phyloP scores from a whole-genome alignment of 2,797 vertebrate genomes.

The Atherinosoma microstoma region DNA sequence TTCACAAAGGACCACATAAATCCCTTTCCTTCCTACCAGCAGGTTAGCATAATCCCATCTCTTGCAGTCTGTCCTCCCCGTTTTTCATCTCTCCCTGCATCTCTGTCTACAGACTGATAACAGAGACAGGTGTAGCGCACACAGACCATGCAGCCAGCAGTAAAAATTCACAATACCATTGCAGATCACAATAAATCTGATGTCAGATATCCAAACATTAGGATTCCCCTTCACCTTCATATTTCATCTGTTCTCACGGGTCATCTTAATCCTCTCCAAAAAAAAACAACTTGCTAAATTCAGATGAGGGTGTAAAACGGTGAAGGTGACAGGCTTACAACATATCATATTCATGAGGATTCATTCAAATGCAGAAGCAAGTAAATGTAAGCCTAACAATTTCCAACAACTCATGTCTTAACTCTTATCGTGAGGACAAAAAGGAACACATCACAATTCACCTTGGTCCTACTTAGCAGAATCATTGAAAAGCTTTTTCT shows the following conservation, averaged over 20 bases:
- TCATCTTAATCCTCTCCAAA: conserved; percentile 17
- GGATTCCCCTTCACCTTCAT: conserved; percentile 13
- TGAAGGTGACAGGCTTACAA: conserved; percentile 17
- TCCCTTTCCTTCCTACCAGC: conserved; percentile 34
- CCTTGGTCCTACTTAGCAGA: conserved; percentile 35
- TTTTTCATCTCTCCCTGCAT: conserved; percentile 37
- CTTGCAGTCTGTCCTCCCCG: conserved; percentile 20
- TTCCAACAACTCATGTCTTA: conserved; percentile 16
- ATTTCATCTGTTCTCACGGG: conserved; percentile 3
- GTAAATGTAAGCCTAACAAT: conserved; percentile 30
- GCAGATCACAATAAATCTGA: conserved; percentile 26
- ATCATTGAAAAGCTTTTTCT: not conserved
- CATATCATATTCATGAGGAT: conserved; percentile 27
- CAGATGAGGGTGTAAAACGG: conserved; percentile 17
- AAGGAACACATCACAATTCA: conserved; percentile 34
- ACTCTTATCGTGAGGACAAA: conserved; percentile 31
- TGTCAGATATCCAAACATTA: conserved; percentile 29
- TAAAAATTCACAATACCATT: not conserved
- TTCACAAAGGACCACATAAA: conserved; percentile 54
- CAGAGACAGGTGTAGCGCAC: conserved; percentile 13
- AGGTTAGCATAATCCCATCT: conserved; percentile 63
- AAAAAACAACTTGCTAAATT: conserved; percentile 11
- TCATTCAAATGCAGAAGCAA: conserved; percentile 46
- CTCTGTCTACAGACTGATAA: conserved; percentile 46
- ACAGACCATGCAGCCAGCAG: not conserved